Evolutionary conservation across 1,140 invertebrate species (phyloP), one percentile per base, ranked within the genome.

Genomic region (Saccostrea echinata): DNA sequence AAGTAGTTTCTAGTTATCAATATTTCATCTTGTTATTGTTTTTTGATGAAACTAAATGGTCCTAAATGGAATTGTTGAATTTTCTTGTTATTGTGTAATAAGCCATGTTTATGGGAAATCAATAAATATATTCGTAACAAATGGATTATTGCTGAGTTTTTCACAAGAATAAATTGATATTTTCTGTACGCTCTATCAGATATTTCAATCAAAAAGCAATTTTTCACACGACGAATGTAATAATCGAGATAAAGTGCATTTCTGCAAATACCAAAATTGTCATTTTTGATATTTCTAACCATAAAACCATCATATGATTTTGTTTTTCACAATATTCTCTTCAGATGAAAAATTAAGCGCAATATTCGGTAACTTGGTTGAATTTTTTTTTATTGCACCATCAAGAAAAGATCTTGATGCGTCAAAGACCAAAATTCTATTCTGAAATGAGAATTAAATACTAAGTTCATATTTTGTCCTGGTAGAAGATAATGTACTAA

Each of bases 61-160:
- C 27, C 24, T 30, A 33, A 76, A 30, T 33, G 68, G 27, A 76
- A 33, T 76, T 76, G 68, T 76, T 76, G 27, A 27, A 3, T 30
- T 76, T 76, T 76, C 68, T 76, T 76, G 68, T 76, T 76, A 76
- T 30, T 76, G 68, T 76, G 68, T 76, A 76, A 76, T 76, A 76
- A 76, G 27, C 68, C 68, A 16, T 76, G 68, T 76, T 76, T 30
- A 76, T 76, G 68, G 30, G 12, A 76, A 76, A 76, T 76, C 68
- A 76, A 76, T 76, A 76, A 76, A 76, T 33, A 13, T 76, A 27
- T 76, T 76, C 27, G 24, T 76, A 30, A 30, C 68, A 13, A 30
- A 30, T 16, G 30, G 11, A 30, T 76, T 27, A 76, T 33, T 71
- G 24, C 13, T 16, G 68, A 13, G 11, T 76, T 76, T 76, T 76